phyloP scores from a whole-genome alignment of 2,888 invertebrate species.

The Rhagium mordax region DNA sequence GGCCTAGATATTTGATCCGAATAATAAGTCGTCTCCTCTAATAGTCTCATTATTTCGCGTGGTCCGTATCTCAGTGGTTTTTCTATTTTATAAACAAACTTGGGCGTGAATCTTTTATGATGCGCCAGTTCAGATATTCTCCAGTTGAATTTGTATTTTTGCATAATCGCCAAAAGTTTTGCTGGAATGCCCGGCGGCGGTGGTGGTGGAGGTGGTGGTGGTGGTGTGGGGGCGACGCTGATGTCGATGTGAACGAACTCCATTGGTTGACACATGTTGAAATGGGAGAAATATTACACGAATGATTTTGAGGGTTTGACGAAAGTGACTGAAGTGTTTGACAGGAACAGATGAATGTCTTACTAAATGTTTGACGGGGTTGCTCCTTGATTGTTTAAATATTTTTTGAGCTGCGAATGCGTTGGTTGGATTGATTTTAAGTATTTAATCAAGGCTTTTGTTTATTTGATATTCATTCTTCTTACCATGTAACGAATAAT shows the following conservation, averaged over 20 bases:
- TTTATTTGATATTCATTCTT: too few relatives aligned
- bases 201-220: conserved; percentile 40
- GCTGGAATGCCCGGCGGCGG: conserved; percentile 41
- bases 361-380: background rate
- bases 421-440: too few relatives aligned
- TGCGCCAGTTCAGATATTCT: conserved; percentile 46
- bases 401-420: too few relatives aligned
- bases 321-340: conserved; percentile 18
- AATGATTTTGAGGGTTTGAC: conserved; percentile 21
- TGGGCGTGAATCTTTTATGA: conserved; percentile 35
- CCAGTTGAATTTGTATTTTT: conserved; percentile 55
- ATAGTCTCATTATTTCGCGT: conserved; percentile 29
- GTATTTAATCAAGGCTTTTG: too few relatives aligned
- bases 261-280: conserved; percentile 11
- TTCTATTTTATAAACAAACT: conserved; percentile 31
- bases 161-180: conserved; percentile 47
- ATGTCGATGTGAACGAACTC: conserved; percentile 48
- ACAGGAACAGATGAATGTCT: background rate
- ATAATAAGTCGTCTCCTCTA: conserved; percentile 49
- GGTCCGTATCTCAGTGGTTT: conserved; percentile 11
- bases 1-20: conserved; percentile 54
- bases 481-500: too few relatives aligned
- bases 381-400: too few relatives aligned
- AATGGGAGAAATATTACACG: background rate
- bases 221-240: conserved; percentile 41